Evolutionary conservation across 2,888 invertebrate genomes (phyloP), one percentile per base, ranked within the genome.

Genomic region (Ligdia adustata): DNA sequence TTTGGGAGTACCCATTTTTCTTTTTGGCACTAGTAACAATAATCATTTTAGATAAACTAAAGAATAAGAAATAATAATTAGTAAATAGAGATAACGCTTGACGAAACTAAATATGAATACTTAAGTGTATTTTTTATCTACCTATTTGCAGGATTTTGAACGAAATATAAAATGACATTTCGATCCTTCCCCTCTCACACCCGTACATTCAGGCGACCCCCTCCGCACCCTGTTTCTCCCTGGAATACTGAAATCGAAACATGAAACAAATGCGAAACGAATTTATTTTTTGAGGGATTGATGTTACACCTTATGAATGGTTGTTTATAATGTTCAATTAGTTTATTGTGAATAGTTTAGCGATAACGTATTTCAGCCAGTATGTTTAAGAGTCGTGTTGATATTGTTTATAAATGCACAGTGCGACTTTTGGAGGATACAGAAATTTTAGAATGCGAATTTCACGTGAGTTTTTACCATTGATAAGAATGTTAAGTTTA

Each of bases 381-480:
- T 59, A 92, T 93, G 92, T 92, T 93, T 66, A 91, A 87, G 77
- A 92, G 92, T 76, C 94, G 94, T 89, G 94, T 94, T 87, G 95
- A 95, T 91, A 92, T 94, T 88, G 93, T 94, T 86, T 94, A 94
- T 90, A 96, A 95, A 92, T 96, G 96, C 83, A 97, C 97, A 67
- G 95, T 98, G 69, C 93, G 97, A 72, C 92, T 97, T 60, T 91
- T 97, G 72, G 97, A 97, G 88, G 97, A 97, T 90, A 94, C 95
- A 62, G 97, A 97, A 91, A 95, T 97, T 73, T 91, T 97, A 75
- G 96, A 97, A 91, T 97, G 96, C 83, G 97, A 97, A 92, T 97
- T 97, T 92, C 97, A 96, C 66, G 90, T 90, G 58, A 82, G 90
- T 86, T 53, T 49, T 44, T 39, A 22, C 35, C 28, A 37, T 40